Evolutionary conservation across 2,797 vertebrate genomes (phyloP), one percentile per base, ranked within the genome.

Genomic region (Artibeus lituratus): DNA sequence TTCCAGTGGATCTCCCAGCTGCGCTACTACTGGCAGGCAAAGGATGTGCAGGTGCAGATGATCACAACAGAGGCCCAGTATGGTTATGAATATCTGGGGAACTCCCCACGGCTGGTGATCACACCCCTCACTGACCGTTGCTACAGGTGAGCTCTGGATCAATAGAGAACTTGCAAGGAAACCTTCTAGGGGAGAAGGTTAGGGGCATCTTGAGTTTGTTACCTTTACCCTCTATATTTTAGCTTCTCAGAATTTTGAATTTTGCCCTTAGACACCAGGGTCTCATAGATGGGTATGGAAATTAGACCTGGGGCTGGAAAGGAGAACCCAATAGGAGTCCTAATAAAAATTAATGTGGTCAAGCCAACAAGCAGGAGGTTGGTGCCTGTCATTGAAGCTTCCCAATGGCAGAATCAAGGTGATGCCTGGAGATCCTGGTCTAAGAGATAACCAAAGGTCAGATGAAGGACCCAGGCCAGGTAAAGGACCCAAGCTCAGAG

Each of bases 1-100:
- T 99, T 99, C 98, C 98, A 99, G 37, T 99, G 99, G 99, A 99
- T 99, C 97, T 99, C 99, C 81, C 99, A 99, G 97, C 98, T 99
- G 96, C 99, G 99, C 62, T 99, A 99, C 97, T 99, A 99, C 98
- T 99, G 99, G 99, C 98, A 99, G 87, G 98, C 95, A 0, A 97
- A 91, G 0, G 98, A 99, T 4, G 99, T 99, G 32, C 98, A 98
- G 35, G 98, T 99, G 65, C 97, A 98, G 92, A 99, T 99, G 99
- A 99, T 99, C 97, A 99, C 99, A 9, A 99, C 99, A 3, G 98
- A 98, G 92, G 98, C 98, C 93, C 99, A 98, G 73, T 99, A 99
- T 19, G 99, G 99, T 65, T 99, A 99, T 22, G 99, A 99, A 95
- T 99, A 99, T 96, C 98, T 99, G 96, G 99, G 99, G 9, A 99